Percentiles rank a stretch among this genome's conserved stretches.
phyloP scores from a whole-genome alignment of 92 coral and sea anemone species.

The Palythoa caribaeorum region DNA sequence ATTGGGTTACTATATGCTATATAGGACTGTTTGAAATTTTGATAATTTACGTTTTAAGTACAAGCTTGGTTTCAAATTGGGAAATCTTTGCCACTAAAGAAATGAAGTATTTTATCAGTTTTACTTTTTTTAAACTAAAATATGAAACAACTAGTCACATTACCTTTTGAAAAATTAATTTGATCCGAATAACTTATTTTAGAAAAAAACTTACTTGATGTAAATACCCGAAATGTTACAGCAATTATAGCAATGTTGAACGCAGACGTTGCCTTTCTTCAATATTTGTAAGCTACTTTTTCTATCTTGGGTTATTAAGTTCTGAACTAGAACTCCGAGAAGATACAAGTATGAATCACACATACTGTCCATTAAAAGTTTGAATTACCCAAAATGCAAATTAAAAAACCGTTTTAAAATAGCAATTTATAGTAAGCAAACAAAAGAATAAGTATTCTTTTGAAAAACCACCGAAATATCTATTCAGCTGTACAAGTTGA shows the following conservation, averaged over 20 bases:
- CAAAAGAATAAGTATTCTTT: conserved; percentile 19
- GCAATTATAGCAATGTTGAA: no score
- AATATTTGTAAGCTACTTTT: no score
- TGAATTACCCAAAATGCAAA: conserved; percentile 8
- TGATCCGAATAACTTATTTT: not conserved
- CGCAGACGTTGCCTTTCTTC: not conserved
- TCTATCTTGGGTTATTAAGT: not conserved
- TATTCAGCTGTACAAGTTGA: conserved; percentile 40
- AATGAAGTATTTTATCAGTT: not conserved
- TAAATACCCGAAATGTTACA: not conserved
- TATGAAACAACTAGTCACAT: not conserved
- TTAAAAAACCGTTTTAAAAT: not conserved
- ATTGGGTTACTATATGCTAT: no score
- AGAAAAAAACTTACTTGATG: not conserved
- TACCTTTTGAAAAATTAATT: not conserved
- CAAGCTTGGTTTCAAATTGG: no score
- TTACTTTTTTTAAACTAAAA: not conserved
- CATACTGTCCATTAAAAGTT: not conserved
- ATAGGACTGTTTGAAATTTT: no score
- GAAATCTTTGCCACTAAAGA: not conserved
- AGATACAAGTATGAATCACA: not conserved
- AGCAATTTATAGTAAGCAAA: conserved; percentile 7
- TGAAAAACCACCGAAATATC: conserved; percentile 31
- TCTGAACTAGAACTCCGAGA: not conserved
- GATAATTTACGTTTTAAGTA: no score